Evolutionary conservation across 2,113 vertebrate genomes (phyloP), one percentile per base, ranked within the genome.

Genomic region (Sinocyclocheilus rhinocerous): DNA sequence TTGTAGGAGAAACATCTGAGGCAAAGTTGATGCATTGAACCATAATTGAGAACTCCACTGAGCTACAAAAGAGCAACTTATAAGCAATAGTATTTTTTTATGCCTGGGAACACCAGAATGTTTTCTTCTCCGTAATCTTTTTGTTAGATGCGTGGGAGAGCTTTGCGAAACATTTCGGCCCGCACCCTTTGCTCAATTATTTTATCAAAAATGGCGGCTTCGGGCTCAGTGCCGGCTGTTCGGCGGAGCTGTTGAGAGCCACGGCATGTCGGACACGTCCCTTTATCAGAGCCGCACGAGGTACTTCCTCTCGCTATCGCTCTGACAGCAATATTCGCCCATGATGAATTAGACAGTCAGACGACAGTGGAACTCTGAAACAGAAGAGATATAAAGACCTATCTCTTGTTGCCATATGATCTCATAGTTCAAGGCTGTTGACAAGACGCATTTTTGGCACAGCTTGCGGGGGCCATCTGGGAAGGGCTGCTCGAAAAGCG

Each of bases 371-470:
- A 81, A 87, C 84, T 83, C 12, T 80, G 88, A 91, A 91, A 87
- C 89, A 39, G 26, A 45, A 81, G 6, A 10, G 33, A 87, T 79
- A 42, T 85, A 82, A 86, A 89, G 92, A 80, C 86, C 13, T 88
- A 75, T 78, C 89, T 87, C 88, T 39, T 15, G 7, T 36, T 9
- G 85, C 91, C 12, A 87, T 89, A 88, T 82, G 82, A 83, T 90
- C 69, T 65, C 91, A 6, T 80, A 88, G 91, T 42, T 91, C 91
- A 67, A 90, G 86, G 91, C 86, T 88, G 92, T 91, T 89, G 92
- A 76, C 90, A 70, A 89, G 88, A 84, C 76, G 83, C 88, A 83
- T 91, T 92, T 83, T 90, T 88, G 86, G 91, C 78, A 93, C 87
- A 82, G 86, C 87, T 80, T 85, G 0, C 87, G 16, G 1, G 22